Base-by-base conservation (phyloP, 1,140 invertebrate genomes). In the Paraescarpia echinospica region DNA sequence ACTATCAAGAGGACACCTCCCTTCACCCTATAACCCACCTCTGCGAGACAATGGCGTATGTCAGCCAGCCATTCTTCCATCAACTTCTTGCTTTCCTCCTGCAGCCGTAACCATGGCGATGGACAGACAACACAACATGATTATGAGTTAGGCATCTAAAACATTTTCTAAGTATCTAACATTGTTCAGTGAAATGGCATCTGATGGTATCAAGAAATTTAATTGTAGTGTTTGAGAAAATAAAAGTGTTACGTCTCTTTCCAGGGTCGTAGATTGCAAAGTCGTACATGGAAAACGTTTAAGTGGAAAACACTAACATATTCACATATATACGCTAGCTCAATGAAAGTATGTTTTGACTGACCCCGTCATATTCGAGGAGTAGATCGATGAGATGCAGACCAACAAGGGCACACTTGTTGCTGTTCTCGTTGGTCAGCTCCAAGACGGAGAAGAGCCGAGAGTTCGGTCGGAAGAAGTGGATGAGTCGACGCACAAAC, bases 381-480 rank as follows among this genome's bases (percentile, higher is more conserved):
- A 99, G 96, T 95, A 97, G 98, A 94, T 98, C 97, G 59, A 98
- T 97, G 6, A 99, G 95, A 94, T 98, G 97, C 94, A 98, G 97
- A 22, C 98, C 98, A 93, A 97, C 97, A 51, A 97, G 95, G 5
- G 98, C 97, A 94, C 97, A 97, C 35, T 97, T 97, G 22, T 97
- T 96, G 33, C 96, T 94, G 92, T 96, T 92, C 94, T 96, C 96
- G 95, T 97, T 96, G 96, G 97, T 96, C 95, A 98, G 94, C 97
- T 98, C 96, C 95, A 98, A 95, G 92, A 96, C 95, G 89, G 97
- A 97, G 96, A 98, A 99, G 92, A 97, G 93, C 95, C 98, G 97
- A 92, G 97, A 98, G 33, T 98, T 98, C 0, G 98, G 98, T 95
- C 98, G 98, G 95, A 98, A 98, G 95, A 98, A 99, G 93, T 98